These are phyloP conservation scores for Aphidoletes aphidimyza DNA, from an alignment of 2,888 invertebrate species.

Conservation along the genomic window DNA sequence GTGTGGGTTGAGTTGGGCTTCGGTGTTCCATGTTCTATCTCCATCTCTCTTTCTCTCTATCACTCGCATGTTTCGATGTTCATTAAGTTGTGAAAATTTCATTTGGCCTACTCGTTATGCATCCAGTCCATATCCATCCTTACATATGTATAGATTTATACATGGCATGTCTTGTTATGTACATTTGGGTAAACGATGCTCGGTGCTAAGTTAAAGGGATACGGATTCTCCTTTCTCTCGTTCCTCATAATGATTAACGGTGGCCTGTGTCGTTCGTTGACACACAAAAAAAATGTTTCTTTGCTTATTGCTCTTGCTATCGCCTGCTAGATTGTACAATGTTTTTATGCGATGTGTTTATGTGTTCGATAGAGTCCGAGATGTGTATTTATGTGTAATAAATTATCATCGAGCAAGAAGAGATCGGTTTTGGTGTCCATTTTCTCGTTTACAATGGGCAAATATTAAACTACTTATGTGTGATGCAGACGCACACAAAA, in stretches of 20 bases:
- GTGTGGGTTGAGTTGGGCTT: not conserved
- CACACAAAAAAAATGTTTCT: slow-evolving; percentile 9
- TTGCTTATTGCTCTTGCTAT: not conserved
- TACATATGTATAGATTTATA: not conserved
- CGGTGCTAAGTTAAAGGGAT: not conserved
- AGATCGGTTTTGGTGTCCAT: not conserved
- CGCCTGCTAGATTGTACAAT: not conserved
- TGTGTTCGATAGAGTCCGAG: slow-evolving; percentile 8
- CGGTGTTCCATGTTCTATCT: no score
- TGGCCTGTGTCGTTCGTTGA: slow-evolving; percentile 8
- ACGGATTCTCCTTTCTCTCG: no score
- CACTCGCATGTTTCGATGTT: slow-evolving; percentile 35
- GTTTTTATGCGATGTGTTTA: not conserved
- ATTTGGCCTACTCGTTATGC: slow-evolving; percentile 49
- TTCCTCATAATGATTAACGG: slow-evolving; percentile 34
- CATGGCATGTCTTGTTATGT: not conserved
- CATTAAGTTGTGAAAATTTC: slow-evolving; percentile 45
- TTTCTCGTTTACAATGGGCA: not conserved
- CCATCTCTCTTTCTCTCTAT: not conserved
- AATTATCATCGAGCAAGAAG: slow-evolving; percentile 46
- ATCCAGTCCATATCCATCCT: slow-evolving; percentile 16
- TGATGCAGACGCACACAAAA: not conserved
- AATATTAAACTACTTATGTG: slow-evolving; percentile 13
- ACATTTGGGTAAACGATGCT: not conserved
- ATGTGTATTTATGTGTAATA: slow-evolving; percentile 51